Evolutionary conservation across 2,113 vertebrate species (phyloP), one percentile per base, ranked within the genome.

Genomic region (Epinephelus fuscoguttatus): DNA sequence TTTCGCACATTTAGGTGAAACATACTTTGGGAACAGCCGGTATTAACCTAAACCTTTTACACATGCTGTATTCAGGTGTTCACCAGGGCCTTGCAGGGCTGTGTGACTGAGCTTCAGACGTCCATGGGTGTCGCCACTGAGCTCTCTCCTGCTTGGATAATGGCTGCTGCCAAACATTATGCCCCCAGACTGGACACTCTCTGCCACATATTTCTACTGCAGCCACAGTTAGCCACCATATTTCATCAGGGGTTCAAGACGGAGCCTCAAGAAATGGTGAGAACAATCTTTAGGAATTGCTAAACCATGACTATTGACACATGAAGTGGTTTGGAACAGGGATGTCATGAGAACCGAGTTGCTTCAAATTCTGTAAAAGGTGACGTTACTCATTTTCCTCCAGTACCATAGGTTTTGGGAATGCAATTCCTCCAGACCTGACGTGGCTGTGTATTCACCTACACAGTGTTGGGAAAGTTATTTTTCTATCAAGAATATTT

Each of bases 71-170:
- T 11, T 0, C 80, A 96, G 95, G 86, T 96, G 74, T 82, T 93
- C 57, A 78, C 14, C 60, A 4, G 59, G 37, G 93, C 94, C 42
- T 1, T 93, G 80, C 30, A 78, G 75, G 83, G 93, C 40, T 94
- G 91, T 15, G 70, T 95, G 25, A 77, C 60, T 2, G 90, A 94
- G 61, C 94, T 96, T 4, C 95, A 95, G 88, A 50, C 15, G 1
- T 84, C 71, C 13, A 21, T 85, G 56, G 68, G 50, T 1, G 80
- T 78, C 25, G 6, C 1, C 12, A 3, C 72, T 27, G 84, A 89
- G 17, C 81, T 93, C 64, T 94, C 93, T 63, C 95, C 95, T 21
- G 89, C 94, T 40, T 96, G 95, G 95, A 92, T 95, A 25, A 60
- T 47, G 70, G 94, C 93, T 45, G 92, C 93, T 4, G 85, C 73